Conservation (phyloP, 2,113 vertebrate genomes). For the Clarias batrachus region DNA sequence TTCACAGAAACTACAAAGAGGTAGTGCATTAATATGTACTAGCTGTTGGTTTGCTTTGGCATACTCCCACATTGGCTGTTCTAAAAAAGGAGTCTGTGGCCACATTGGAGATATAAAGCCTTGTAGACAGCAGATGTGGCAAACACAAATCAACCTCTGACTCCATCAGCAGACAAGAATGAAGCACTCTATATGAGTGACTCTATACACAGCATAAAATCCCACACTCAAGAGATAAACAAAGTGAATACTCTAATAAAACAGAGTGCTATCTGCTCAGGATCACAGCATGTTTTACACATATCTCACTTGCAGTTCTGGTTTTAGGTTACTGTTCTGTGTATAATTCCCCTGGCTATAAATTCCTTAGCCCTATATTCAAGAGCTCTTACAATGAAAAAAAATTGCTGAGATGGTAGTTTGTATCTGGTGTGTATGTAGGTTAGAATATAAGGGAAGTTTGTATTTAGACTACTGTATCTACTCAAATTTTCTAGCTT, state of each 20-base stretch:
- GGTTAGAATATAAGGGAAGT: background rate
- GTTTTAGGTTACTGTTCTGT: conserved; percentile 11
- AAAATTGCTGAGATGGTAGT: background rate
- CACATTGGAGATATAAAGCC: conserved; percentile 28
- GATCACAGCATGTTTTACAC: conserved; percentile 27
- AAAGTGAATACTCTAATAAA: conserved; percentile 23
- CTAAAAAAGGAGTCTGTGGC: conserved; percentile 23
- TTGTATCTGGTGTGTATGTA: background rate
- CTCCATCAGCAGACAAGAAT: conserved; percentile 29
- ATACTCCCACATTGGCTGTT: conserved; percentile 2
- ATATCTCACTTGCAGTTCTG: background rate
- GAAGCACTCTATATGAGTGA: conserved; percentile 33
- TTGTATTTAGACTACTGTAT: background rate
- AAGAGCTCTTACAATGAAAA: conserved; percentile 2
- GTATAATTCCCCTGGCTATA: conserved; percentile 20
- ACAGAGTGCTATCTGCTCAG: conserved; percentile 37
- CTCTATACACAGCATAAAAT: conserved; percentile 23
- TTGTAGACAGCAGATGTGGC: conserved; percentile 41
- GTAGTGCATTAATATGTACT: conserved; percentile 5
- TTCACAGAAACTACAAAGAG: conserved; percentile 21
- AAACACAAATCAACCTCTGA: conserved; percentile 44
- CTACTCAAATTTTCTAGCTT: background rate
- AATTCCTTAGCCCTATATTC: conserved; percentile 27
- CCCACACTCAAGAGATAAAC: conserved; percentile 39
- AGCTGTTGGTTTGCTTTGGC: conserved; percentile 34